phyloP scores from a whole-genome alignment of 2,113 vertebrate genomes.

The Eclectus roratus region DNA sequence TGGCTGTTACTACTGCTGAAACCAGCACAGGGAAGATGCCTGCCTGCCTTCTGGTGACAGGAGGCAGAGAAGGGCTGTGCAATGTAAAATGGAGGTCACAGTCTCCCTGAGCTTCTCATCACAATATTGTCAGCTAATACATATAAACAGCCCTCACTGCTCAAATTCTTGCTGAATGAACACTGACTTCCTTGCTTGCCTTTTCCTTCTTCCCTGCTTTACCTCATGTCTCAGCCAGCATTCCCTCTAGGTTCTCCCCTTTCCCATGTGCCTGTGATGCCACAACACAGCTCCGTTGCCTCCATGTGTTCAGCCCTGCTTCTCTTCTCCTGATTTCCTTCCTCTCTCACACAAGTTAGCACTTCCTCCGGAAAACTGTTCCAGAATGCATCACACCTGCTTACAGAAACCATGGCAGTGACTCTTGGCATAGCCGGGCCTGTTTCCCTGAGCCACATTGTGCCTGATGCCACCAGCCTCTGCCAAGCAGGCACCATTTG shows the following conservation, averaged over 20 bases:
- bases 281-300: neutral
- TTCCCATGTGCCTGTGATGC: neutral
- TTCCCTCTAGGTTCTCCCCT: neutral
- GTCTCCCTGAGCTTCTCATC: neutral
- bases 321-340: neutral
- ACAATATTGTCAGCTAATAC: neutral
- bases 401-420: neutral
- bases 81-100: neutral
- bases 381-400: neutral
- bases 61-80: neutral
- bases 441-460: neutral
- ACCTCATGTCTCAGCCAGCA: fast-evolving
- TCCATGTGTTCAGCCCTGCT: fast-evolving
- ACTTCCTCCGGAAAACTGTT: neutral
- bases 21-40: neutral
- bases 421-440: fast-evolving
- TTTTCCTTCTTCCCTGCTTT: neutral
- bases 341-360: neutral
- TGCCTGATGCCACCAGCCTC: neutral
- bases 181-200: neutral
- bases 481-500: neutral
- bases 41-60: neutral
- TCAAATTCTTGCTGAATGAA: neutral
- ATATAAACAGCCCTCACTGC: neutral
- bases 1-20: neutral